Percentiles rank a stretch among this genome's conserved stretches.
Conservation (phyloP, 2,888 invertebrate species). For the Leptinotarsa haldemani region DNA sequence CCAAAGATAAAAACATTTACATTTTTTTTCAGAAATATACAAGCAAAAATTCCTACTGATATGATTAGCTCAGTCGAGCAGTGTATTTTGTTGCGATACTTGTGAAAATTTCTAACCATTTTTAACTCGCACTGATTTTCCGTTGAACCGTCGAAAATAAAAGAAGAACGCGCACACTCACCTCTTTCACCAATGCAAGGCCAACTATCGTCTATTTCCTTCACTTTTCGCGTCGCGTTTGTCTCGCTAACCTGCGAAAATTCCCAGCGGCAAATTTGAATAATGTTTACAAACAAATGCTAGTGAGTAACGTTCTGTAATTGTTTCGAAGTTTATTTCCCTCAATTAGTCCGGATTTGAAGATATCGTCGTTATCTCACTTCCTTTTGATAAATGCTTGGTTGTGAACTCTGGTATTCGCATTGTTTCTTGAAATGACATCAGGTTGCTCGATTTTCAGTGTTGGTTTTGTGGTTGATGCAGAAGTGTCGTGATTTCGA, state of each 20-base stretch:
- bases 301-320: constrained; percentile 17
- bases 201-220: constrained; percentile 47
- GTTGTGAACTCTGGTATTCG: constrained; percentile 21
- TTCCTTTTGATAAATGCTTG: constrained; percentile 35
- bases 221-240: constrained; percentile 48
- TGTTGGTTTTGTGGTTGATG: constrained; percentile 26
- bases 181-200: constrained; percentile 46
- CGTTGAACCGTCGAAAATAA: constrained; percentile 19
- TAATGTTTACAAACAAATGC: constrained; percentile 48
- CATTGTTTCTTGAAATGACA: constrained; percentile 35
- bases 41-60: background rate
- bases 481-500: constrained; percentile 37
- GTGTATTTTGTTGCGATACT: background rate
- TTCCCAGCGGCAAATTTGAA: constrained; percentile 57
- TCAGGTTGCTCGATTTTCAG: constrained; percentile 3
- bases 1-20: background rate
- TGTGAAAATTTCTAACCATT: constrained; percentile 14
- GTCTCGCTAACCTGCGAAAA: constrained; percentile 52
- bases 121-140: constrained; percentile 10
- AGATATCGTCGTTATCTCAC: constrained; percentile 39
- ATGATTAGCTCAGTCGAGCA: background rate
- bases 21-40: background rate
- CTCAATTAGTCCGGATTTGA: constrained; percentile 30
- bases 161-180: constrained; percentile 47
- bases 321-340: constrained; percentile 19